Percentiles rank a stretch among this genome's conserved stretches.
Evolutionary conservation across 2,797 vertebrate genomes (phyloP).

Genomic region (Caiman crocodilus): DNA sequence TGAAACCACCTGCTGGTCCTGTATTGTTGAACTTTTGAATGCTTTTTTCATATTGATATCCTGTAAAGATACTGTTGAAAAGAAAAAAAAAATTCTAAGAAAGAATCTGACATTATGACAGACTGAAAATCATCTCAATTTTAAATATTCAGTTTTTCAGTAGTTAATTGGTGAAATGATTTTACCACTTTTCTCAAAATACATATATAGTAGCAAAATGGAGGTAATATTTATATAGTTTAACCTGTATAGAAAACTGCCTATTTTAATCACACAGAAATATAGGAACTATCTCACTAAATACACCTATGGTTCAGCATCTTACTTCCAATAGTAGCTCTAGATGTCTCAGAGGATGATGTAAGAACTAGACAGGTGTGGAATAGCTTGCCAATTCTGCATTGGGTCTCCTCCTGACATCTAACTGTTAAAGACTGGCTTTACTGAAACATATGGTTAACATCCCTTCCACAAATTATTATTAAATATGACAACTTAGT

Average conservation of each 20-base stretch:
- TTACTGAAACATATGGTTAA: neutral
- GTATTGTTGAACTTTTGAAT: constrained; percentile 95
- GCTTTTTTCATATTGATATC: constrained; percentile 99
- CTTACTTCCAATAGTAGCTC: neutral
- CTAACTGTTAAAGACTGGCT: neutral
- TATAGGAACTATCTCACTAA: neutral
- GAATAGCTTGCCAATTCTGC: neutral
- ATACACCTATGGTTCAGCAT: neutral
- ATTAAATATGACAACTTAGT: neutral
- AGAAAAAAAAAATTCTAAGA: neutral
- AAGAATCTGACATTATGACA: neutral
- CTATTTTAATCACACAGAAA: neutral
- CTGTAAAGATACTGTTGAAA: constrained; percentile 92
- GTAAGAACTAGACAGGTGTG: neutral
- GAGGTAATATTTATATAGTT: neutral
- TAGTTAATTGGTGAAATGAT: neutral
- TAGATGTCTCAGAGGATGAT: neutral
- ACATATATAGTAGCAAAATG: neutral
- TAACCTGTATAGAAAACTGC: neutral
- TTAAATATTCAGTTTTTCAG: neutral
- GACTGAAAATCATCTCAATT: neutral
- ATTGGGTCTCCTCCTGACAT: neutral
- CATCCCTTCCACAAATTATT: neutral
- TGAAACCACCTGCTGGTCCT: constrained; percentile 99
- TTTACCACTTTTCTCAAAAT: neutral